These are phyloP conservation scores for Nannoperca australis DNA, from an alignment of 2,797 vertebrate species.

Conservation along the genomic window DNA sequence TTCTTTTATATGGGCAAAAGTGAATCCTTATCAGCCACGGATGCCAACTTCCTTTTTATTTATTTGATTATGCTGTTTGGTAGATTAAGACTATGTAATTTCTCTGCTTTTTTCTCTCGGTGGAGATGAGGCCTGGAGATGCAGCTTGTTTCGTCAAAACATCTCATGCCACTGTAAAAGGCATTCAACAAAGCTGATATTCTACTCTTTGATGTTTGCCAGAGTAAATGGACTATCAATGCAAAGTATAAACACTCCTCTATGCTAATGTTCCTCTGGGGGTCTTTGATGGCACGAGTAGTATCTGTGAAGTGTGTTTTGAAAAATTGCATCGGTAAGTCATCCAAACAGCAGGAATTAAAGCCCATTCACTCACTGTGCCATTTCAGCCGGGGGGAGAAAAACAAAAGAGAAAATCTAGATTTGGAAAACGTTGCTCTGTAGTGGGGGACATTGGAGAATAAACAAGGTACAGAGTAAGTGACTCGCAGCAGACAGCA, in stretches of 20 bases:
- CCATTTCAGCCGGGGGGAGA: constrained; percentile 41
- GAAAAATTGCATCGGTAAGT: constrained; percentile 79
- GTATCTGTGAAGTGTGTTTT: constrained; percentile 80
- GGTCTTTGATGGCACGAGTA: constrained; percentile 78
- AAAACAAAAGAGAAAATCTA: not conserved
- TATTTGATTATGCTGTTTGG: constrained; percentile 46
- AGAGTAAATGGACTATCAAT: constrained; percentile 83
- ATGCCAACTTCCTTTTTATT: constrained; percentile 53
- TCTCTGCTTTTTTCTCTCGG: constrained; percentile 47
- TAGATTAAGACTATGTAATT: constrained; percentile 32
- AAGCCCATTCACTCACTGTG: constrained; percentile 58
- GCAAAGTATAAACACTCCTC: constrained; percentile 78
- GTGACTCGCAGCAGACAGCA: constrained; percentile 63
- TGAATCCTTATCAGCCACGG: constrained; percentile 30
- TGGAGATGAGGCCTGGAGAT: constrained; percentile 46
- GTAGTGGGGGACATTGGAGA: constrained; percentile 48
- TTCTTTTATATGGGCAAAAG: constrained; percentile 11
- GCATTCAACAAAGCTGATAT: constrained; percentile 74
- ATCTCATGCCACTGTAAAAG: constrained; percentile 69
- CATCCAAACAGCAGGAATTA: constrained; percentile 76
- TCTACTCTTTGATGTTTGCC: constrained; percentile 79
- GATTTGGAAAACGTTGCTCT: constrained; percentile 52
- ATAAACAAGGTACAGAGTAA: constrained; percentile 56
- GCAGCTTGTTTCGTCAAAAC: constrained; percentile 69
- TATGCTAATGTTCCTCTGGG: constrained; percentile 78